Conservation (phyloP, 2,888 invertebrate genomes). For the Tachina fera region DNA sequence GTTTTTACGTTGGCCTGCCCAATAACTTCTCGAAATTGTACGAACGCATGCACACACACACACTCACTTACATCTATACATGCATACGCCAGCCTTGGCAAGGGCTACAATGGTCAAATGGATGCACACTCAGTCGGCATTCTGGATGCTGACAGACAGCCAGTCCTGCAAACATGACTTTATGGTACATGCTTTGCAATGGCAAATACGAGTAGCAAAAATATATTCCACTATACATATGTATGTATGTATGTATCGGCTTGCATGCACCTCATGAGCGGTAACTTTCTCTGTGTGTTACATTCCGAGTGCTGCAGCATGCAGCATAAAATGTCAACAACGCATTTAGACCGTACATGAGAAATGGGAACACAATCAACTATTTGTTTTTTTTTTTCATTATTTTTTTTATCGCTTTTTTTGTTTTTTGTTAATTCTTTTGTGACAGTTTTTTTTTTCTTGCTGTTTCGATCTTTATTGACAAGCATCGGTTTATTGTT, state of each 20-base stretch:
- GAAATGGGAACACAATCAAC: slow-evolving; percentile 63
- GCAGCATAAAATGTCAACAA: slow-evolving; percentile 57
- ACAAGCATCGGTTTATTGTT: slow-evolving; percentile 62
- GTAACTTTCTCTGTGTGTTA: slow-evolving; percentile 63
- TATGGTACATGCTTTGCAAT: slow-evolving; percentile 19
- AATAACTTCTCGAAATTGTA: slow-evolving; percentile 51
- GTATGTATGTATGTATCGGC: not conserved
- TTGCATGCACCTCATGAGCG: slow-evolving; percentile 25
- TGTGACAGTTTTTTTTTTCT: slow-evolving; percentile 21
- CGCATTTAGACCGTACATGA: slow-evolving; percentile 56
- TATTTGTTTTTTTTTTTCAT: slow-evolving; percentile 10
- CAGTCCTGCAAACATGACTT: slow-evolving; percentile 11
- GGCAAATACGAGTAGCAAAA: slow-evolving; percentile 25
- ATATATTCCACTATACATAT: not conserved
- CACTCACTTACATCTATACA: not conserved
- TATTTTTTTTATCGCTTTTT: slow-evolving; percentile 12
- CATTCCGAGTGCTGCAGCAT: slow-evolving; percentile 37
- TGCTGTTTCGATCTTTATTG: slow-evolving; percentile 40
- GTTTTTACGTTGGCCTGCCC: slow-evolving; percentile 37
- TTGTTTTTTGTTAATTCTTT: slow-evolving; percentile 32
- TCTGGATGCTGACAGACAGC: too few species aligned
- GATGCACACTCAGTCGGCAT: too few species aligned
- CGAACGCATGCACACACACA: not conserved
- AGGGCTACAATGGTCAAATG: not conserved
- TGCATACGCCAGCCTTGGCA: slow-evolving; percentile 14